phyloP scores from a whole-genome alignment of 2,113 vertebrate species.

The Damaliscus lunatus region DNA sequence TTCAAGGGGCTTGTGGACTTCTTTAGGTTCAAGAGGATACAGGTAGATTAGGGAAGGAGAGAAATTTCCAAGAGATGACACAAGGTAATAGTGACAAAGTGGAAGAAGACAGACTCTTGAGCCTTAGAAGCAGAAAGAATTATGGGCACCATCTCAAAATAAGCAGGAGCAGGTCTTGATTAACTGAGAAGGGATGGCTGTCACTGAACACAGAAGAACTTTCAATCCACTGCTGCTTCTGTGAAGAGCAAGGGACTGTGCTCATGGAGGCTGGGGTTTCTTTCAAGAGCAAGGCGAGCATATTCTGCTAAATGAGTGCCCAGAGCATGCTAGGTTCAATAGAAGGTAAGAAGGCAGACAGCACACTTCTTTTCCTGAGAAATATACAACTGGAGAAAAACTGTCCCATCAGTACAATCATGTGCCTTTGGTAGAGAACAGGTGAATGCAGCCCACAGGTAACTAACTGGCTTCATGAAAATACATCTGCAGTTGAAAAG shows the following conservation, averaged over 20 bases:
- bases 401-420: too few species aligned
- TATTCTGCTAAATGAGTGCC: not conserved
- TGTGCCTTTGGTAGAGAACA: not conserved
- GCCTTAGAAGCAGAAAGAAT: not conserved
- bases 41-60: not conserved
- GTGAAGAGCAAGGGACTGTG: not conserved
- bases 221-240: fast-evolving
- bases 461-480: not conserved
- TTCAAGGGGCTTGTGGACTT: too few species aligned
- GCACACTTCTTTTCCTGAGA: not conserved
- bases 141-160: not conserved
- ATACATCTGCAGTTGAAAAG: not conserved
- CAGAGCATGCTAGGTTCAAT: not conserved
- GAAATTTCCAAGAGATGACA: not conserved
- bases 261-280: not conserved
- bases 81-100: not conserved
- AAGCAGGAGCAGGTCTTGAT: not conserved
- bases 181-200: not conserved
- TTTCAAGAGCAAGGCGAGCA: fast-evolving
- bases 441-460: not conserved
- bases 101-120: not conserved
- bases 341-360: not conserved
- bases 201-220: not conserved
- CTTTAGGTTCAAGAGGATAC: not conserved
- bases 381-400: not conserved